These are phyloP conservation scores for Enteromius fasciolatus DNA, from an alignment of 2,797 vertebrate species.

Conservation along the genomic window DNA sequence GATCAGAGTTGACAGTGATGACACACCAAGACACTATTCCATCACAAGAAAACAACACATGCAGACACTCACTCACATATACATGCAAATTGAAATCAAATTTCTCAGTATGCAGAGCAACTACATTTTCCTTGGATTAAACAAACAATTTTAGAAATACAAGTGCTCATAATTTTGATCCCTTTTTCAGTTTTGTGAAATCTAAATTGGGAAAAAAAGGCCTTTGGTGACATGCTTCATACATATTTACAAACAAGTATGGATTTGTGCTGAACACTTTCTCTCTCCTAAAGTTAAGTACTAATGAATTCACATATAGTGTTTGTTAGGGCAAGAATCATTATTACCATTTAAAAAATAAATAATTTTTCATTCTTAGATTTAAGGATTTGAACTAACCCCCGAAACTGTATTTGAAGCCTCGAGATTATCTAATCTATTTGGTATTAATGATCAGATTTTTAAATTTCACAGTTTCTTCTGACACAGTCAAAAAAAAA, in stretches of 20 bases:
- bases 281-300: not conserved
- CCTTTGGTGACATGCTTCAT: not conserved
- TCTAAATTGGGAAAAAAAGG: no score
- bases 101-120: not conserved
- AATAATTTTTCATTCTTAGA: not conserved
- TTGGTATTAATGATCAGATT: not conserved
- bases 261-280: not conserved
- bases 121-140: not conserved
- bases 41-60: constrained; percentile 27
- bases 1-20: not conserved
- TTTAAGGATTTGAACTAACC: not conserved
- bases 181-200: not conserved
- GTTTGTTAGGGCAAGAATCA: not conserved
- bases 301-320: not conserved
- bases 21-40: not conserved
- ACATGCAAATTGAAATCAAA: constrained; percentile 23
- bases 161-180: not conserved
- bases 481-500: not conserved
- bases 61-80: constrained; percentile 25
- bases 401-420: not conserved
- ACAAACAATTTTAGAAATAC: not conserved
- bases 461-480: not conserved
- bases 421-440: not conserved
- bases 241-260: not conserved
- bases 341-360: not conserved